Percentiles rank a stretch among this genome's conserved stretches.
phyloP scores from a whole-genome alignment of 2,888 invertebrate species.

The Ormyrus labotus region DNA sequence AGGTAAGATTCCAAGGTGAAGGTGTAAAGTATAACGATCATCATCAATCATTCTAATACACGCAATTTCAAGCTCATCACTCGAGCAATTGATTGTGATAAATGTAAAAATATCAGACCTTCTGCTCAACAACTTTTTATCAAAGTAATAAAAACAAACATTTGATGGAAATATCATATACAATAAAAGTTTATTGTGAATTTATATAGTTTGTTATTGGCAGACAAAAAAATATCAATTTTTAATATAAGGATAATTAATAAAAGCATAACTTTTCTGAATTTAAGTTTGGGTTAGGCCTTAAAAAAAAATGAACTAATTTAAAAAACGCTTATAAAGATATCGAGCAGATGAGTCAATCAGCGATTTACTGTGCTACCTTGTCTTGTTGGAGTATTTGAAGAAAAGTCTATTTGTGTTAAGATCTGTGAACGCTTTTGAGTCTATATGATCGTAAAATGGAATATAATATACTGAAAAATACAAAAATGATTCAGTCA shows the following conservation, averaged over 20 bases:
- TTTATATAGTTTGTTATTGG: conserved; percentile 35
- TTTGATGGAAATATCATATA: no score
- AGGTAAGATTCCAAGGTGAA: conserved; percentile 38
- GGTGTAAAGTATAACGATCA: conserved; percentile 10
- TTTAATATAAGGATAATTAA: not conserved
- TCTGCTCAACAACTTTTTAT: conserved; percentile 13
- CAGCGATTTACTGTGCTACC: conserved; percentile 66
- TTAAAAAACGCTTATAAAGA: not conserved
- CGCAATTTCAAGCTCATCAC: conserved; percentile 19
- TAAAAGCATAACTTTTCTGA: conserved; percentile 5
- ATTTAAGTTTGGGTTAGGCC: no score
- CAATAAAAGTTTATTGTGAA: not conserved
- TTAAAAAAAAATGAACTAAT: no score
- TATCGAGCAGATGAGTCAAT: conserved; percentile 1
- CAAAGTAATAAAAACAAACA: not conserved
- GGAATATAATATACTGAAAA: conserved; percentile 61
- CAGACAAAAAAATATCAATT: not conserved
- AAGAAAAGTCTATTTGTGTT: conserved; percentile 71
- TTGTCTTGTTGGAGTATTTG: conserved; percentile 68
- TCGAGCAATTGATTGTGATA: conserved; percentile 47
- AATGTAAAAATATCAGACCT: conserved; percentile 35
- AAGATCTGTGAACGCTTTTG: conserved; percentile 64
- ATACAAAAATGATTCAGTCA: conserved; percentile 60
- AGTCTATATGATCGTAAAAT: conserved; percentile 63
- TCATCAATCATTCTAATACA: conserved; percentile 18